phyloP scores from a whole-genome alignment of 1,140 invertebrate genomes.

The Dendrolimus punctatus region DNA sequence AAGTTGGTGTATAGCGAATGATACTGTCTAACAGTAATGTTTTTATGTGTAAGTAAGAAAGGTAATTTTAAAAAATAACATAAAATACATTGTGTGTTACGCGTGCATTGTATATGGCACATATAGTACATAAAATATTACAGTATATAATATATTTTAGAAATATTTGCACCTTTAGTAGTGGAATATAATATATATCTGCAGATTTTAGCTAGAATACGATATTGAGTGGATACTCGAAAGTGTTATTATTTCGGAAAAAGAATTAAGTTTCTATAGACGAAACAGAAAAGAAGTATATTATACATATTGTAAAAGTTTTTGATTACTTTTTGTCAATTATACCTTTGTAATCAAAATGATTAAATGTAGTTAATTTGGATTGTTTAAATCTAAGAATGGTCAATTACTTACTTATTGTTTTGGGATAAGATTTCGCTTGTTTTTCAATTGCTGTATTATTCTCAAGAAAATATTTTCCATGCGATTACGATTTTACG shows the following conservation, averaged over 20 bases:
- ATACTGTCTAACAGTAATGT: slow-evolving; percentile 65
- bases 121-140: slow-evolving; percentile 57
- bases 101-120: slow-evolving; percentile 66
- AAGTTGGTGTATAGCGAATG: slow-evolving; percentile 56
- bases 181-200: slow-evolving; percentile 63
- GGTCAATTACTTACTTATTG: slow-evolving; percentile 64
- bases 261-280: slow-evolving; percentile 40
- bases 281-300: slow-evolving; percentile 29
- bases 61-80: slow-evolving; percentile 34
- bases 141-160: slow-evolving; percentile 68
- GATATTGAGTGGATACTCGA: slow-evolving; percentile 31
- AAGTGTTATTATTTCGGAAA: slow-evolving; percentile 6
- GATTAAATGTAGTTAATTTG: slow-evolving; percentile 56
- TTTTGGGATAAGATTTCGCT: slow-evolving; percentile 41
- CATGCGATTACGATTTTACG: background rate
- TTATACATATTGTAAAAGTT: slow-evolving; percentile 37
- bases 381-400: slow-evolving; percentile 68
- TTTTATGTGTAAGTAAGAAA: slow-evolving; percentile 55
- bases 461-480: background rate
- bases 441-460: slow-evolving; percentile 20
- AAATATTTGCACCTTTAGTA: slow-evolving; percentile 70
- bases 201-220: slow-evolving; percentile 55
- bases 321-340: slow-evolving; percentile 69
- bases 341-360: slow-evolving; percentile 62
- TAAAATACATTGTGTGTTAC: slow-evolving; percentile 36